Evolutionary conservation across 1,140 invertebrate genomes (phyloP).

Genomic region (Phenacoccus solenopsis): DNA sequence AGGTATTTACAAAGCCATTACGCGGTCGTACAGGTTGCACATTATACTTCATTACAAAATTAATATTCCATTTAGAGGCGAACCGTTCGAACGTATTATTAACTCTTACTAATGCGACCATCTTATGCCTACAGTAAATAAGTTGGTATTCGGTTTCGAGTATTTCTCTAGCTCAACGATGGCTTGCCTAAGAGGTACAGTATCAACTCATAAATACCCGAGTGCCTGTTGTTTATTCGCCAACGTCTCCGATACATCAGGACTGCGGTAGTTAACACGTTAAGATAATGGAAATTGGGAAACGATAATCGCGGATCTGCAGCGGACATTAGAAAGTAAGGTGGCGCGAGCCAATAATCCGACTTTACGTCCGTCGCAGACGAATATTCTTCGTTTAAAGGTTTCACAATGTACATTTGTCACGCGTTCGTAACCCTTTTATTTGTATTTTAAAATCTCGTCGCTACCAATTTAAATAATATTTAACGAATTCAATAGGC

Average conservation of each 20-base stretch:
- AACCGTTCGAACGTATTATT: not conserved
- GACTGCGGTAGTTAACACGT: not conserved
- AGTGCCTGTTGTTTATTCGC: conserved; percentile 5
- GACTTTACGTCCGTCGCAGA: not conserved
- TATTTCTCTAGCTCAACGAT: not conserved
- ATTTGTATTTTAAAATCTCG: not conserved
- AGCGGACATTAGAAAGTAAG: not conserved
- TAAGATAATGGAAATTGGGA: not conserved
- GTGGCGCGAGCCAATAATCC: not conserved
- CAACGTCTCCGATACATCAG: not conserved
- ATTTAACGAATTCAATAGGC: not conserved
- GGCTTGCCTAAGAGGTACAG: conserved; percentile 15
- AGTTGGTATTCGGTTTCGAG: not conserved
- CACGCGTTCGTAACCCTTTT: conserved; percentile 13
- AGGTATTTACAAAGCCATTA: not conserved
- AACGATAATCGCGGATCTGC: not conserved
- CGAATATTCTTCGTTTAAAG: not conserved
- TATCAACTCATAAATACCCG: conserved; percentile 10
- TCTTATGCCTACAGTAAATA: not conserved
- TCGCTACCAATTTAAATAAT: not conserved
- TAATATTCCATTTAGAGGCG: conserved; percentile 3
- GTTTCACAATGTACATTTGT: not conserved
- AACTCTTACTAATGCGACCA: not conserved
- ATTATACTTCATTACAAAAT: not conserved
- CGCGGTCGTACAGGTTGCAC: not conserved